Percentiles rank a stretch among this genome's conserved stretches.
Conservation (phyloP, 1,140 invertebrate genomes). For the Nomia melanderi region DNA sequence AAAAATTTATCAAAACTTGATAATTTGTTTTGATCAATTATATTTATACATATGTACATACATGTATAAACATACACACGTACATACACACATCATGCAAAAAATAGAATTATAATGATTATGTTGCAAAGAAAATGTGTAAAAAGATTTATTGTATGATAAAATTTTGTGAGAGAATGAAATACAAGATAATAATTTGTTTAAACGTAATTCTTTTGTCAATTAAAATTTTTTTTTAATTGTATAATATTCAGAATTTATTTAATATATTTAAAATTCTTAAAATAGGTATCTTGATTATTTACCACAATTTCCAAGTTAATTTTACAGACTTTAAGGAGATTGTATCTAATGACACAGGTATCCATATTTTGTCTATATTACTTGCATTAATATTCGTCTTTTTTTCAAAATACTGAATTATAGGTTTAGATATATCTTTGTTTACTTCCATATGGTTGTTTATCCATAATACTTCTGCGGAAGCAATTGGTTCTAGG, state of each 20-base stretch:
- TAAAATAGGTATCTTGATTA: not conserved
- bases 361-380: conserved; percentile 32
- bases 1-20: conserved; percentile 8
- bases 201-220: not conserved
- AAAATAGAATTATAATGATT: not conserved
- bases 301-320: conserved; percentile 5
- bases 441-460: not conserved
- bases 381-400: conserved; percentile 16
- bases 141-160: conserved; percentile 36
- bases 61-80: not conserved
- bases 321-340: conserved; percentile 23
- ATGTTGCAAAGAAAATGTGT: conserved; percentile 18
- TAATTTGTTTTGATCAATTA: conserved; percentile 1
- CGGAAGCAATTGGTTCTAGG: conserved; percentile 40
- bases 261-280: conserved; percentile 13
- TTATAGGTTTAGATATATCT: conserved; percentile 36
- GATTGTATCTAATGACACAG: conserved; percentile 13
- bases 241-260: conserved; percentile 6
- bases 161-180: conserved; percentile 15
- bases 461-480: conserved; percentile 37
- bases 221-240: not conserved
- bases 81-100: not conserved
- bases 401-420: conserved; percentile 13
- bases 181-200: conserved; percentile 4
- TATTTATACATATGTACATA: conserved; percentile 2